Conservation (phyloP, 1,140 invertebrate species). For the Plectus sambesii region DNA sequence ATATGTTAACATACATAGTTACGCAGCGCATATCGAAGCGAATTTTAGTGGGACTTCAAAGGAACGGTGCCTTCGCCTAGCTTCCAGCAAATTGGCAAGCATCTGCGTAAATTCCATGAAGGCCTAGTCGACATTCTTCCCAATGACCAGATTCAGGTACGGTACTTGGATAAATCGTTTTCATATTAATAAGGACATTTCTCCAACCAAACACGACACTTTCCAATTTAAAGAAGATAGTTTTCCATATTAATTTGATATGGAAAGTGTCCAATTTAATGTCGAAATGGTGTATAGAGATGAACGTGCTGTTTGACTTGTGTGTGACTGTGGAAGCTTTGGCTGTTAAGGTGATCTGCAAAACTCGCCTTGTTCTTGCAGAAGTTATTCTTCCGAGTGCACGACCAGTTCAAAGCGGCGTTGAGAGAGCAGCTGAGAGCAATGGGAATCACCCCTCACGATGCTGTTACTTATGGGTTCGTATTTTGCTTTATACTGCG, state of each 20-base stretch:
- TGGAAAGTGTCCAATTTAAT: too few relatives aligned
- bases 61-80: constrained; percentile 83
- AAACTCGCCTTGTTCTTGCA: constrained; percentile 47
- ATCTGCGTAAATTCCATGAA: constrained; percentile 81
- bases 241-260: too few relatives aligned
- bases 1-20: neutral
- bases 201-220: too few relatives aligned
- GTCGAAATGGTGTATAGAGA: too few relatives aligned
- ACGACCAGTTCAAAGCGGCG: constrained; percentile 73
- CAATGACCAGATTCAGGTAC: constrained; percentile 46
- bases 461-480: constrained; percentile 82
- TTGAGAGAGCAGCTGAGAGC: constrained; percentile 67
- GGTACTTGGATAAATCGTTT: constrained; percentile 58
- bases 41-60: constrained; percentile 69
- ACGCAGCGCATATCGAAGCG: constrained; percentile 3
- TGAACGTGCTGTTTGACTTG: too few relatives aligned
- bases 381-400: constrained; percentile 67
- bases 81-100: constrained; percentile 75
- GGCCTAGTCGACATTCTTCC: constrained; percentile 57
- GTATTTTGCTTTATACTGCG: constrained; percentile 17
- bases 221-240: too few relatives aligned
- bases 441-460: constrained; percentile 82
- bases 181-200: too few relatives aligned
- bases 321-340: constrained; percentile 59
- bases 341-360: neutral